Percentiles rank a stretch among this genome's conserved stretches.
Evolutionary conservation across 1,140 invertebrate genomes (phyloP).

Genomic region (Pentalonia nigronervosa): DNA sequence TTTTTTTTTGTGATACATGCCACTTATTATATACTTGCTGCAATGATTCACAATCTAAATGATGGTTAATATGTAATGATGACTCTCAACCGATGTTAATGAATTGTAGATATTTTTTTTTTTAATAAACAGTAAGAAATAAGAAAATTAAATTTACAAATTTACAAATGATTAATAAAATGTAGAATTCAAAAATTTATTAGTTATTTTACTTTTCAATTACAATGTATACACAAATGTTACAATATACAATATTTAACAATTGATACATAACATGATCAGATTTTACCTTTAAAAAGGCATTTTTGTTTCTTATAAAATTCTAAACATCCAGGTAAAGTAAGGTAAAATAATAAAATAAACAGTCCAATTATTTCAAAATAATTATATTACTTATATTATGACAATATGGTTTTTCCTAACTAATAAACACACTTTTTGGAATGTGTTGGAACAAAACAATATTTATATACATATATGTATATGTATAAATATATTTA

Average conservation of each 20-base stretch:
- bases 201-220: not conserved
- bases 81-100: too few species aligned
- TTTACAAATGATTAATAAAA: not conserved
- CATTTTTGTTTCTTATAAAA: not conserved
- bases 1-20: too few species aligned
- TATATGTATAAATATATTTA: slow-evolving; percentile 6
- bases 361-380: slow-evolving; percentile 37
- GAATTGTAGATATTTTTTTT: too few species aligned
- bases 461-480: slow-evolving; percentile 7
- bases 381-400: slow-evolving; percentile 51
- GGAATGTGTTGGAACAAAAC: slow-evolving; percentile 54
- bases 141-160: too few species aligned
- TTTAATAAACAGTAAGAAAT: not conserved
- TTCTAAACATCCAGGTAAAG: not conserved
- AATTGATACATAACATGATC: not conserved
- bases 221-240: not conserved
- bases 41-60: too few species aligned
- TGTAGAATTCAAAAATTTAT: not conserved
- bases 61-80: too few species aligned
- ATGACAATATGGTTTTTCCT: slow-evolving; percentile 33
- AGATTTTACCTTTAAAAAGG: not conserved
- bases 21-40: too few species aligned
- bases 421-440: slow-evolving; percentile 53
- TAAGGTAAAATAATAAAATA: not conserved
- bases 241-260: not conserved